These are phyloP conservation scores for Apis mellifera DNA, from an alignment of 1,140 invertebrate genomes.

Conservation along the genomic window DNA sequence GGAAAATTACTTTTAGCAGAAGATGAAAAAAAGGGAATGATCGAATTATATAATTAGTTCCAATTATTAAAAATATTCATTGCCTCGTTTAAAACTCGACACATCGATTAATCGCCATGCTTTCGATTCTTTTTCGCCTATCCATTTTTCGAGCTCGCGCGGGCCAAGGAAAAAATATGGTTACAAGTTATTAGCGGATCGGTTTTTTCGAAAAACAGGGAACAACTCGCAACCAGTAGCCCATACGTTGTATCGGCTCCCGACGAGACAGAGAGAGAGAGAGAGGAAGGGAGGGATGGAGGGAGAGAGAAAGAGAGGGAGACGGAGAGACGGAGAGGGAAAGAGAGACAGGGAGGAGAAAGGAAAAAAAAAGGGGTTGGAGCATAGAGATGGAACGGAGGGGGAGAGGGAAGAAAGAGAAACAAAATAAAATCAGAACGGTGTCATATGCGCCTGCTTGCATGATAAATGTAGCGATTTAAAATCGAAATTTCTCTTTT, in stretches of 20 bases:
- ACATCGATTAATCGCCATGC: neutral
- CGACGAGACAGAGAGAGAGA: neutral
- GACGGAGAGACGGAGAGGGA: constrained; percentile 55
- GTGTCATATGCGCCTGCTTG: constrained; percentile 81
- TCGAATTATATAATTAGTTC: neutral
- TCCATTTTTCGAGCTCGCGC: neutral
- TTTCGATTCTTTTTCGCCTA: neutral
- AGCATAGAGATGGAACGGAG: constrained; percentile 23
- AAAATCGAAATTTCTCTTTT: constrained; percentile 82
- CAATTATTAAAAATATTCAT: neutral
- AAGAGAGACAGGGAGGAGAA: neutral
- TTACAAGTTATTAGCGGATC: constrained; percentile 36
- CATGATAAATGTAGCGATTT: constrained; percentile 82
- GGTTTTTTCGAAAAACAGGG: constrained; percentile 40
- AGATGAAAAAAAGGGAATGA: neutral
- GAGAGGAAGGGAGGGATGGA: neutral
- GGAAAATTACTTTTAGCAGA: neutral
- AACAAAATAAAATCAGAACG: constrained; percentile 82
- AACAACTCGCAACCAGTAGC: constrained; percentile 49
- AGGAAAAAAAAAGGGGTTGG: constrained; percentile 70
- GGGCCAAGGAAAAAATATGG: constrained; percentile 12
- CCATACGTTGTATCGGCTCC: constrained; percentile 28
- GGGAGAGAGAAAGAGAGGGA: neutral
- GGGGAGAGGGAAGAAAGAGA: constrained; percentile 63
- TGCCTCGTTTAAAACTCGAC: neutral